A percentile compares a stretch with the other conserved stretches of the same genome.
These are phyloP conservation scores for Caenorhabditis tropicalis DNA, from an alignment of 1,140 invertebrate genomes.

Conservation along the genomic window DNA sequence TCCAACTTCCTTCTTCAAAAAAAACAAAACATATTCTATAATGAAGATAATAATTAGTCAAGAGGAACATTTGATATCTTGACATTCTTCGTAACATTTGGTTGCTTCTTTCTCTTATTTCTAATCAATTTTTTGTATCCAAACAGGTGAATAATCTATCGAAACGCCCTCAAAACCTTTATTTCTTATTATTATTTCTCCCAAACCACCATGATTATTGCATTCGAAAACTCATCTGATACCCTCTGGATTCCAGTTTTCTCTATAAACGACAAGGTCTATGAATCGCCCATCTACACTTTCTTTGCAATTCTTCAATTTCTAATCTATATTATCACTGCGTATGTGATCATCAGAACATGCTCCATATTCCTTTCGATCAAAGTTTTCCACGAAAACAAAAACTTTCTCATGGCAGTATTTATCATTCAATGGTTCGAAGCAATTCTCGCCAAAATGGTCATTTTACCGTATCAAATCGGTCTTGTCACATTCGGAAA, in stretches of 20 bases:
- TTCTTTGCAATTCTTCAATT: not conserved
- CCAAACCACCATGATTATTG: not conserved
- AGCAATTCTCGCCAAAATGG: not conserved
- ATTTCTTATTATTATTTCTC: too few species aligned
- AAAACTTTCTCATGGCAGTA: not conserved
- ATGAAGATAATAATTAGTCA: too few species aligned
- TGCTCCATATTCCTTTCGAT: not conserved
- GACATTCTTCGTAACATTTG: too few species aligned
- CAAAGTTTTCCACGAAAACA: not conserved
- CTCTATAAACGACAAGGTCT: not conserved
- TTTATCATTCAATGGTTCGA: not conserved
- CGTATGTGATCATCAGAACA: not conserved
- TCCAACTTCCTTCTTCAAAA: too few species aligned
- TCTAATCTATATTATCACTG: not conserved
- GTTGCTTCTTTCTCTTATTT: too few species aligned
- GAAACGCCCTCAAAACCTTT: too few species aligned
- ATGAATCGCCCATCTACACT: not conserved
- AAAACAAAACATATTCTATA: too few species aligned
- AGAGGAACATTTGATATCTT: too few species aligned
- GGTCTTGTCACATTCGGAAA: not conserved
- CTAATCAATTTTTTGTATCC: too few species aligned
- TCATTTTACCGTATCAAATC: not conserved
- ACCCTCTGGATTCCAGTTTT: not conserved
- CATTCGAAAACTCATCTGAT: not conserved
- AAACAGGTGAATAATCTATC: too few species aligned